phyloP scores from a whole-genome alignment of 2,113 vertebrate genomes.

The Esox niger region DNA sequence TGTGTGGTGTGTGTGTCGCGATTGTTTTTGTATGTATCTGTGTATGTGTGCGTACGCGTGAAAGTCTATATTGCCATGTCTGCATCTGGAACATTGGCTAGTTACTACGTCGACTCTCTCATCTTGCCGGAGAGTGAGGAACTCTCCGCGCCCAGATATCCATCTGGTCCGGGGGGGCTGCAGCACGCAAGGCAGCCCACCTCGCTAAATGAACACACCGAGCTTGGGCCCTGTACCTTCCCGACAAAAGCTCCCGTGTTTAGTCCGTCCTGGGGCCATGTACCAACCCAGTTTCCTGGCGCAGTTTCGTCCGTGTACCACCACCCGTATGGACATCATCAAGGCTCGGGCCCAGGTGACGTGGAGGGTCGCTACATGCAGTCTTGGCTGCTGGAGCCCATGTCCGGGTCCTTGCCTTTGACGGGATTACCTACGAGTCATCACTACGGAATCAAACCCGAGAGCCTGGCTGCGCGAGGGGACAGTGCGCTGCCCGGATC shows the following conservation, averaged over 20 bases:
- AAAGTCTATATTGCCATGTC: constrained; percentile 77
- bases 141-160: constrained; percentile 81
- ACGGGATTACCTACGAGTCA: constrained; percentile 86
- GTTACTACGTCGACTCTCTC: constrained; percentile 95
- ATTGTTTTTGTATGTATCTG: constrained; percentile 55
- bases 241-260: constrained; percentile 88
- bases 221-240: constrained; percentile 88
- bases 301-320: constrained; percentile 81
- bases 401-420: constrained; percentile 88
- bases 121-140: constrained; percentile 88
- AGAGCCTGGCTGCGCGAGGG: constrained; percentile 81
- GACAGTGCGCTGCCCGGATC: constrained; percentile 82
- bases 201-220: constrained; percentile 81
- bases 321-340: constrained; percentile 87
- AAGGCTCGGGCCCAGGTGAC: constrained; percentile 77
- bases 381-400: constrained; percentile 90
- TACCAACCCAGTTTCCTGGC: constrained; percentile 81
- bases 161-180: constrained; percentile 73
- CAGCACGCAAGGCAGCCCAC: constrained; percentile 76
- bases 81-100: constrained; percentile 91
- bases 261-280: constrained; percentile 87
- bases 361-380: constrained; percentile 91
- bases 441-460: constrained; percentile 92
- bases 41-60: constrained; percentile 63
- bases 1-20: constrained; percentile 55